phyloP scores from a whole-genome alignment of 2,888 invertebrate species.

The Lithosia quadra region DNA sequence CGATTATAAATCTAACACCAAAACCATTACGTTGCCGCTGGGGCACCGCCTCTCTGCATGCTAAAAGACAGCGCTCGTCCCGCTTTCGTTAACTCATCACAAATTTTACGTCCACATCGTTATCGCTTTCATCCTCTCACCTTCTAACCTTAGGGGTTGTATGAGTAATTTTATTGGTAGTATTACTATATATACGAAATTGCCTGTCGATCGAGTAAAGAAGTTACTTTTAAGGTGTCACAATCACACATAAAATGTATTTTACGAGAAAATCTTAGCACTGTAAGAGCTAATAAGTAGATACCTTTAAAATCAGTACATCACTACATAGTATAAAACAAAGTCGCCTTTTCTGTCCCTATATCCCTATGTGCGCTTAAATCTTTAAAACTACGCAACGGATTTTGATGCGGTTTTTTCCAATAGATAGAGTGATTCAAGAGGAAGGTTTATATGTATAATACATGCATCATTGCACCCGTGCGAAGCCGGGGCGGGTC shows the following conservation, averaged over 20 bases:
- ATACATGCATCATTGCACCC: no score
- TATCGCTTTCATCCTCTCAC: background rate
- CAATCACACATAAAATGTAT: background rate
- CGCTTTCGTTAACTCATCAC: background rate
- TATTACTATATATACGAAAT: background rate
- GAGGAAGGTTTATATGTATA: no score
- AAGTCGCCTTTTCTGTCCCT: no score
- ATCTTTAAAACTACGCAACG: no score
- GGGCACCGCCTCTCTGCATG: background rate
- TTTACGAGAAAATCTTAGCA: background rate
- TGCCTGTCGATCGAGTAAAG: background rate
- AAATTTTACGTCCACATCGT: background rate
- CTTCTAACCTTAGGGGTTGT: background rate
- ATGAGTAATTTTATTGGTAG: conserved; percentile 1
- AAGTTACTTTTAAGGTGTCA: background rate
- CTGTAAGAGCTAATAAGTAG: background rate
- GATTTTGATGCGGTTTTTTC: no score
- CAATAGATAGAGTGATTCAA: no score
- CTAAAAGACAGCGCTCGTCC: background rate
- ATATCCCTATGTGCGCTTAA: no score
- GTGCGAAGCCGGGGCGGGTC: no score
- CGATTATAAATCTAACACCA: background rate
- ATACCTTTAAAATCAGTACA: no score
- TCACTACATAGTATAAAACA: no score
- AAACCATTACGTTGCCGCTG: background rate